Evolutionary conservation across 1,140 invertebrate genomes (phyloP), one percentile per base, ranked within the genome.

Genomic region (Drosophila parabipectinata): DNA sequence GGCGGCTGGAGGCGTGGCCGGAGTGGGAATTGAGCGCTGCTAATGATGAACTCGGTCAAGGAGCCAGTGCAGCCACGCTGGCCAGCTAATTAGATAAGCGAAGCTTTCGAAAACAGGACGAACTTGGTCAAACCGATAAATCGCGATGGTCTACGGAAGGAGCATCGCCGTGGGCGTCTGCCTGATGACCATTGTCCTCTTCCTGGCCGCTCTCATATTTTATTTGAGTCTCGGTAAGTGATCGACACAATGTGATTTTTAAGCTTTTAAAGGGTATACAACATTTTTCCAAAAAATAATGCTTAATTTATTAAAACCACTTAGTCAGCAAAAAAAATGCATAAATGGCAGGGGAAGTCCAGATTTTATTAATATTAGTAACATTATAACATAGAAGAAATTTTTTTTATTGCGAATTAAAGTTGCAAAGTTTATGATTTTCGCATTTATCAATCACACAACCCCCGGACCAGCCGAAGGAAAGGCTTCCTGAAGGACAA

Each of bases 201-300:
- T 89, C 21, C 72, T 90, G 14, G 78, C 90, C 21, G 82, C 55
- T 24, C 41, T 89, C 12, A 89, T 89, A 45, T 91, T 87, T 48
- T 91, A 90, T 48, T 63, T 91, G 15, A 91, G 90, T 60, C 62
- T 91, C 57, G 90, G 90, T 91, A 52, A 83, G 89, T 83, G 15
- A 26, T 48, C 18, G 3, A 12, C 21, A 45, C 10, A 10, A 12
- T 12, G 4, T 37, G 10, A 15, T 8, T 44, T 44, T 18, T 15
- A 41, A 5, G 1, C 9, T 3, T 32, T 32, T 3, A 32, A 32
- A 32, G 32, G 32, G 8, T 32, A 10, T 28, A 28, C 5, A 28
- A 6, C 6, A 28, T n/a, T n/a, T n/a, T n/a, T n/a, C n/a, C n/a
- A n/a, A n/a, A n/a, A n/a, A n/a, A n/a, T n/a, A n/a, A n/a, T n/a